A percentile compares a stretch with the other conserved stretches of the same genome.
Evolutionary conservation across 2,888 invertebrate species (phyloP).

Genomic region (Dolichomitus sp.): DNA sequence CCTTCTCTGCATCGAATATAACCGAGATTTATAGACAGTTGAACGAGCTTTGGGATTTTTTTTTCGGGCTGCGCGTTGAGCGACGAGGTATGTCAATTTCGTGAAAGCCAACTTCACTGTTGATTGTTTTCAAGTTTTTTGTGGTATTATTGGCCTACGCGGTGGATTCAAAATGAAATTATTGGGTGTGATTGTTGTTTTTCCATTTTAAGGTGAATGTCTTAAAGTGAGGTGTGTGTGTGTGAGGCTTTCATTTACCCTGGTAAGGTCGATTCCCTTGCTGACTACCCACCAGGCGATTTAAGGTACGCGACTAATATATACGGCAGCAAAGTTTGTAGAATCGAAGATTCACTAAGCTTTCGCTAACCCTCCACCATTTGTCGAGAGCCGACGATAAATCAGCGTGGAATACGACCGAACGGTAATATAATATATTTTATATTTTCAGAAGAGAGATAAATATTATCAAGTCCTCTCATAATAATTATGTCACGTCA

Average conservation of each 20-base stretch:
- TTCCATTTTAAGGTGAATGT: slow-evolving; percentile 34
- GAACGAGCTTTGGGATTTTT: slow-evolving; percentile 19
- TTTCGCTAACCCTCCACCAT: slow-evolving; percentile 13
- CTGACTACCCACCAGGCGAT: slow-evolving; percentile 10
- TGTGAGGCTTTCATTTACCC: background rate
- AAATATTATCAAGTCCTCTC: slow-evolving; percentile 18
- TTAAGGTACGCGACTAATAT: slow-evolving; percentile 9
- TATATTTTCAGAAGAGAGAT: slow-evolving; percentile 8
- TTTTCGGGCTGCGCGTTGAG: background rate
- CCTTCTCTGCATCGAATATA: background rate
- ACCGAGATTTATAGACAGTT: slow-evolving; percentile 6
- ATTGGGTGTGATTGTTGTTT: slow-evolving; percentile 11
- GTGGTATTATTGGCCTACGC: slow-evolving; percentile 24
- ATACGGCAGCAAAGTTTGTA: slow-evolving; percentile 37
- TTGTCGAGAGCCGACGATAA: slow-evolving; percentile 31
- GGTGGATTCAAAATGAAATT: slow-evolving; percentile 30
- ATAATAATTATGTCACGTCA: slow-evolving; percentile 24
- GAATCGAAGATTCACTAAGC: slow-evolving; percentile 28
- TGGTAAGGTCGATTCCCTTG: slow-evolving; percentile 6
- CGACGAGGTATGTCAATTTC: slow-evolving; percentile 32
- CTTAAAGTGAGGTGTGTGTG: slow-evolving; percentile 5
- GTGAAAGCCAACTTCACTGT: background rate
- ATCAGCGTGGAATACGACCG: slow-evolving; percentile 34
- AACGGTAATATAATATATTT: slow-evolving; percentile 21
- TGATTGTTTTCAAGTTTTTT: background rate